Conservation (phyloP, 2,797 vertebrate species). For the Gila robusta region DNA sequence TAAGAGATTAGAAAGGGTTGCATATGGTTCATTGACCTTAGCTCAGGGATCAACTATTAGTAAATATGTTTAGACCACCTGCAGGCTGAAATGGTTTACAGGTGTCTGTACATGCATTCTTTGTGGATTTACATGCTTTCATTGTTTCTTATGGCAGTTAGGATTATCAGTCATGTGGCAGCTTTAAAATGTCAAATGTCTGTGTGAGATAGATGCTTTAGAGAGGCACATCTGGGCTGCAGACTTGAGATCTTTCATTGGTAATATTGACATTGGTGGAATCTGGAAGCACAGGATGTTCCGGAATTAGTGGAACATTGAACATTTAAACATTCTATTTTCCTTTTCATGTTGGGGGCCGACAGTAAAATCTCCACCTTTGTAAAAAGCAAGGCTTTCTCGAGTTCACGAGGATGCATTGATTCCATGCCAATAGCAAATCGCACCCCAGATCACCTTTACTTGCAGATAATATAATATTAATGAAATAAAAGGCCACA, state of each 20-base stretch:
- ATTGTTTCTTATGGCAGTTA: not conserved
- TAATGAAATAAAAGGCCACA: no score
- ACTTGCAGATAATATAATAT: not conserved
- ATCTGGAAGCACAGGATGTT: conserved; percentile 39
- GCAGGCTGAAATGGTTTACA: conserved; percentile 5
- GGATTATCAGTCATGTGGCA: conserved; percentile 7
- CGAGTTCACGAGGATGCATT: not conserved
- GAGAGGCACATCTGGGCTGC: conserved; percentile 52
- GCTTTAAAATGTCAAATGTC: conserved; percentile 11
- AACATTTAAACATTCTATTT: conserved; percentile 29
- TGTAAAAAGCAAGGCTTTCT: not conserved
- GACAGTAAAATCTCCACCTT: not conserved
- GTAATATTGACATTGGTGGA: conserved; percentile 44
- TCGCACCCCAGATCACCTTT: no score
- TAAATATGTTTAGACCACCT: conserved; percentile 31
- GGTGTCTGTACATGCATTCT: conserved; percentile 20
- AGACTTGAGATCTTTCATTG: conserved; percentile 42
- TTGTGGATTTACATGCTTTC: not conserved
- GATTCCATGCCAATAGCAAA: not conserved
- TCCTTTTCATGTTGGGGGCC: conserved; percentile 11
- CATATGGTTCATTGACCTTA: not conserved
- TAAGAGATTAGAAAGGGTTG: conserved; percentile 8
- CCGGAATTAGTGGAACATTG: conserved; percentile 16
- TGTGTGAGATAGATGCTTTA: conserved; percentile 29
- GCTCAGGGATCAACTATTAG: not conserved